A percentile compares a stretch with the other conserved stretches of the same genome.
These are phyloP conservation scores for Trinorchestia longiramus DNA, from an alignment of 1,140 invertebrate species.

Conservation along the genomic window DNA sequence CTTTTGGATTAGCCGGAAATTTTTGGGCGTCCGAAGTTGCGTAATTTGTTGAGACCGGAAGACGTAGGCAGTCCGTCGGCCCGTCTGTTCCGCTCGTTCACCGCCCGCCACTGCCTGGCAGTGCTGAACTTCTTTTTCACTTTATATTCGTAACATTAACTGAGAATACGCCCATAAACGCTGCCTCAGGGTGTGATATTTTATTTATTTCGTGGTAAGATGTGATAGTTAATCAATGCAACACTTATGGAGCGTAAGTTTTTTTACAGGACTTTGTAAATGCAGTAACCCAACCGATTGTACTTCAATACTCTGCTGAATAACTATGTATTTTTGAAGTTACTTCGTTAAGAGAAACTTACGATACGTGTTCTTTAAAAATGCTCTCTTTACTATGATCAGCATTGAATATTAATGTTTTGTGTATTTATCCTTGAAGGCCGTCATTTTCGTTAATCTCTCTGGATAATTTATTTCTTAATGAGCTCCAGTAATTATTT, in stretches of 20 bases:
- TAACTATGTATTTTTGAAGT: not conserved
- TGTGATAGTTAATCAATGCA: not conserved
- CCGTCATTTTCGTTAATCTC: no score
- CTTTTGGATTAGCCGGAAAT: constrained; percentile 26
- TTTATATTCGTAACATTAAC: not conserved
- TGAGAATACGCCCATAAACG: not conserved
- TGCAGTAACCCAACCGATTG: not conserved
- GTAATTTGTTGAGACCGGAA: constrained; percentile 41
- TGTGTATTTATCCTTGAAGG: no score
- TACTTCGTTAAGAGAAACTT: not conserved
- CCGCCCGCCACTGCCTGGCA: not conserved
- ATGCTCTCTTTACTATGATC: not conserved
- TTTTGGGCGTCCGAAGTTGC: not conserved
- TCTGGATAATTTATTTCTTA: no score
- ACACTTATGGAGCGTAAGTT: not conserved
- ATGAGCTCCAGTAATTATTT: no score
- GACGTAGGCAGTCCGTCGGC: not conserved
- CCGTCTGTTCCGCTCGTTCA: not conserved
- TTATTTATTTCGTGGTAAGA: not conserved
- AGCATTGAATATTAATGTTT: no score
- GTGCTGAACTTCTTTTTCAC: not conserved
- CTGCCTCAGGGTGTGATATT: not conserved
- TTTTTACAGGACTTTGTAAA: not conserved
- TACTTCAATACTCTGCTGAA: not conserved
- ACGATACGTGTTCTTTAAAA: not conserved